A percentile compares a stretch with the other conserved stretches of the same genome.
These are phyloP conservation scores for Periophthalmus modestus DNA, from an alignment of 2,113 vertebrate species.

Conservation along the genomic window DNA sequence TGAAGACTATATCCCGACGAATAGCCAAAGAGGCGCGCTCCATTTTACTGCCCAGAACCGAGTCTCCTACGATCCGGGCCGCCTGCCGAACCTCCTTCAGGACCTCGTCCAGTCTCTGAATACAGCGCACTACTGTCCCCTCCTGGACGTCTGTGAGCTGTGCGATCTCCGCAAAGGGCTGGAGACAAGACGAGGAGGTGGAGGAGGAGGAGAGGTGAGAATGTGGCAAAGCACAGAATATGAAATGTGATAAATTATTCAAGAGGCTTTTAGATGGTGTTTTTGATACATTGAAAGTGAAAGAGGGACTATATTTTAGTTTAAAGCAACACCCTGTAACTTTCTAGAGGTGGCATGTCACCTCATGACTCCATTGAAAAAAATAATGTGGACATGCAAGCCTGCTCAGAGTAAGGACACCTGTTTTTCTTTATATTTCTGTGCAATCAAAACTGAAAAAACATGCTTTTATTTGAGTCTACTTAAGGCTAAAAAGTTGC, in stretches of 20 bases:
- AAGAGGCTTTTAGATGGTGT: neutral
- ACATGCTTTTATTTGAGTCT: too few relatives aligned
- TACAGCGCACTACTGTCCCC: constrained; percentile 90
- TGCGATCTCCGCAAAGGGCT: constrained; percentile 91
- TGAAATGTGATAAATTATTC: neutral
- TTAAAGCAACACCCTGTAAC: too few relatives aligned
- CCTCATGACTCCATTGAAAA: too few relatives aligned
- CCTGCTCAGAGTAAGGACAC: too few relatives aligned
- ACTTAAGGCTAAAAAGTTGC: too few relatives aligned
- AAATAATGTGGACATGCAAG: too few relatives aligned
- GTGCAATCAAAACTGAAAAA: too few relatives aligned
- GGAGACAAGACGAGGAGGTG: neutral
- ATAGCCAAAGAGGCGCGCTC: constrained; percentile 87
- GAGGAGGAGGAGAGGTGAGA: neutral
- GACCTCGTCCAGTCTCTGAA: constrained; percentile 91
- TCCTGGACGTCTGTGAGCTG: constrained; percentile 88
- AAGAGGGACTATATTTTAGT: neutral
- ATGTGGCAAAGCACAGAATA: neutral
- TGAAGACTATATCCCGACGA: constrained; percentile 91
- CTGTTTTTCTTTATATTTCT: too few relatives aligned
- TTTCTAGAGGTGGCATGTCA: too few relatives aligned
- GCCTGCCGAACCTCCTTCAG: constrained; percentile 89
- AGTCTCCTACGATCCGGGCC: constrained; percentile 88
- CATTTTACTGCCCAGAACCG: constrained; percentile 90
- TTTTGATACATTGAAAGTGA: neutral